Conservation (phyloP, 2,113 vertebrate genomes). For the Phaethon lepturus region DNA sequence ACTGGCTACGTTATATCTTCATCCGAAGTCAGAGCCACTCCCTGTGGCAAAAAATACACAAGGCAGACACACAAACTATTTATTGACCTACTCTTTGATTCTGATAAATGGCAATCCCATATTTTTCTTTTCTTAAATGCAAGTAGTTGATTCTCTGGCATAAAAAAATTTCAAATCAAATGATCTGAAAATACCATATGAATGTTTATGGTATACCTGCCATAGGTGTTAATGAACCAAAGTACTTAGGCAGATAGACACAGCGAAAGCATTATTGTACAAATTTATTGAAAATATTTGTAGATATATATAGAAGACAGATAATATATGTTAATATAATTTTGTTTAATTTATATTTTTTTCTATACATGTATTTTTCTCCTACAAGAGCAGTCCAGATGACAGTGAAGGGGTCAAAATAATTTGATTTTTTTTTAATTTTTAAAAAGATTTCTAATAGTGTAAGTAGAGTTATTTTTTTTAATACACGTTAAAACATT, state of each 20-base stretch:
- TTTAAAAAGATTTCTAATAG: not conserved
- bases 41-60: not conserved
- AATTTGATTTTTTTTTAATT: not conserved
- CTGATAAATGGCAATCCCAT: not conserved
- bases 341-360: not conserved
- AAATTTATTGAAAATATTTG: not conserved
- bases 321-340: not conserved
- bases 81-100: not conserved
- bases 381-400: not conserved
- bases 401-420: not conserved
- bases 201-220: not conserved
- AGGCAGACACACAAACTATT: not conserved
- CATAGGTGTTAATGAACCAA: not conserved
- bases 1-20: not conserved
- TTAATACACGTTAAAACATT: not conserved
- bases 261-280: not conserved
- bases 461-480: not conserved
- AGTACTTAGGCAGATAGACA: not conserved
- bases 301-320: not conserved
- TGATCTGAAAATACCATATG: not conserved
- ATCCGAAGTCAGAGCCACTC: not conserved
- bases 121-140: not conserved
- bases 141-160: not conserved
- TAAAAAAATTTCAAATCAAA: not conserved
- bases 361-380: not conserved